These are phyloP conservation scores for Drosophila rhopaloa DNA, from an alignment of 1,140 invertebrate species.

Conservation along the genomic window DNA sequence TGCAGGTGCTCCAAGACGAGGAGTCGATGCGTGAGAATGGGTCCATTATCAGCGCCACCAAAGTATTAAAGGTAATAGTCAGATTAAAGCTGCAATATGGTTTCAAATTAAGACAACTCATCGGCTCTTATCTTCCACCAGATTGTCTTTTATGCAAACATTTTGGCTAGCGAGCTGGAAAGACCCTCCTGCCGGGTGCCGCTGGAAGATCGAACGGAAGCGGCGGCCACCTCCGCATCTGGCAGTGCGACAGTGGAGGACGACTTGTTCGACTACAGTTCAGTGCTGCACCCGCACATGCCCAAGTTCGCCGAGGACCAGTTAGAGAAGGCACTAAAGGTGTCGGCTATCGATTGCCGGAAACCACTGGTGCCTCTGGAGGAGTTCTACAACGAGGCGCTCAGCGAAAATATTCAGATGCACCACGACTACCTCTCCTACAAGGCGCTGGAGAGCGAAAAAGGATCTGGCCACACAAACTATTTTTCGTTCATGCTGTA, in stretches of 20 bases:
- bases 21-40: slow-evolving; percentile 93
- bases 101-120: background rate
- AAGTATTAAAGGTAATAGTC: slow-evolving; percentile 90
- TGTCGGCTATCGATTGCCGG: slow-evolving; percentile 92
- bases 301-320: slow-evolving; percentile 86
- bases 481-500: slow-evolving; percentile 97
- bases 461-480: slow-evolving; percentile 58
- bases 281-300: slow-evolving; percentile 74
- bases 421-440: slow-evolving; percentile 96
- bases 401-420: slow-evolving; percentile 96
- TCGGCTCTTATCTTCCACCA: slow-evolving; percentile 83
- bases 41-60: slow-evolving; percentile 91
- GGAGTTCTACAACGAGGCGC: slow-evolving; percentile 96
- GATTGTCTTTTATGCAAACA: slow-evolving; percentile 95
- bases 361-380: slow-evolving; percentile 92
- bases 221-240: slow-evolving; percentile 34
- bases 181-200: slow-evolving; percentile 76
- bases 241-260: slow-evolving; percentile 47
- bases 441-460: slow-evolving; percentile 85
- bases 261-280: slow-evolving; percentile 72
- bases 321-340: slow-evolving; percentile 87
- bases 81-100: too few relatives aligned
- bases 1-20: slow-evolving; percentile 91
- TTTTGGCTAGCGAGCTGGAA: slow-evolving; percentile 92
- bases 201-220: slow-evolving; percentile 25